Percentiles rank a stretch among this genome's conserved stretches.
phyloP scores from a whole-genome alignment of 2,113 vertebrate species.

The Carlito syrichta region DNA sequence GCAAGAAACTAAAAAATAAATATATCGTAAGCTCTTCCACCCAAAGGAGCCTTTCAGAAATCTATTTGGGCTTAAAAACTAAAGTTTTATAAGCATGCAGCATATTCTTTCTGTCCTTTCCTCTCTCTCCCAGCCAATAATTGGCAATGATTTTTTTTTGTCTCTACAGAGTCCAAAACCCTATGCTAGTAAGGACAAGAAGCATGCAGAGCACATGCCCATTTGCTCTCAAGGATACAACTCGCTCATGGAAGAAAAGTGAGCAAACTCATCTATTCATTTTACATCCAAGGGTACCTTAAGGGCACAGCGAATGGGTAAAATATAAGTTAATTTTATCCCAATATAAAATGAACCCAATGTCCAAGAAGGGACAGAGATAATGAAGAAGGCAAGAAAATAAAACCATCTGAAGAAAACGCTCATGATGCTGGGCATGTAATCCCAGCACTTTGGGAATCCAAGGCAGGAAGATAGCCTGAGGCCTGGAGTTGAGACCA shows the following conservation, averaged over 20 bases:
- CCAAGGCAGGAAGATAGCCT: too few relatives aligned
- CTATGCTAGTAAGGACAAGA: not conserved
- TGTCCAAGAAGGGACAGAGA: not conserved
- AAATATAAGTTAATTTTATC: too few relatives aligned
- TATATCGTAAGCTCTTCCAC: not conserved
- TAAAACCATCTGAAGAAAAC: not conserved
- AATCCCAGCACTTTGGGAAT: too few relatives aligned
- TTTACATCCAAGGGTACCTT: not conserved
- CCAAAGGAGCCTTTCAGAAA: not conserved
- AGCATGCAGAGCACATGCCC: accelerated
- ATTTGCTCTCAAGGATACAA: not conserved
- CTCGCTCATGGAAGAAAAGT: not conserved
- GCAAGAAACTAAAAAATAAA: constrained; percentile 4
- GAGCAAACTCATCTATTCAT: not conserved
- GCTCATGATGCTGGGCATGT: too few relatives aligned
- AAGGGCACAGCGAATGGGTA: not conserved
- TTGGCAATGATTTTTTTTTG: not conserved
- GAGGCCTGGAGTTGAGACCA: too few relatives aligned
- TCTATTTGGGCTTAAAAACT: not conserved
- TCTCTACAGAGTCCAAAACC: not conserved
- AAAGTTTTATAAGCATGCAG: not conserved
- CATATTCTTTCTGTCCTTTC: not conserved
- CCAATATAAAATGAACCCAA: not conserved
- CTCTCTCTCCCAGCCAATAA: not conserved
- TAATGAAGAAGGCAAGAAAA: not conserved